These are phyloP conservation scores for Paedocypris micromegethes DNA, from an alignment of 2,797 vertebrate species.

Conservation along the genomic window DNA sequence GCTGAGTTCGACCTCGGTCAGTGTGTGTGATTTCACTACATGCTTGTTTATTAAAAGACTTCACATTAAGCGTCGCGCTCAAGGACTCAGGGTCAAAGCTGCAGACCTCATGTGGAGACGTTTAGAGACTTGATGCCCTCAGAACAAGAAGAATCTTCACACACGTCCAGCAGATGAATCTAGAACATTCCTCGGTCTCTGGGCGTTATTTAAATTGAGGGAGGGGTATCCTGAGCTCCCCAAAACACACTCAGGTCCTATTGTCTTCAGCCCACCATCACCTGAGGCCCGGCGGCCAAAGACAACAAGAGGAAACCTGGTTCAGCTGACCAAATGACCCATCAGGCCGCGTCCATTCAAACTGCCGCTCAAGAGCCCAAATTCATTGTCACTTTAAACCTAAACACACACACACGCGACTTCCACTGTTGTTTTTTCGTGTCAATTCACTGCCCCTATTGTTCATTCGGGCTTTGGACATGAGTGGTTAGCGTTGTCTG, in stretches of 20 bases:
- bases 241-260: slow-evolving; percentile 6
- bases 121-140: too few species aligned
- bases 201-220: slow-evolving; percentile 21
- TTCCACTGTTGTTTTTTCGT: too few species aligned
- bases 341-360: not conserved
- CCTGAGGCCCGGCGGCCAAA: slow-evolving; percentile 16
- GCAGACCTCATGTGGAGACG: too few species aligned
- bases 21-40: too few species aligned
- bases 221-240: slow-evolving; percentile 36
- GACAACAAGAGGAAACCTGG: slow-evolving; percentile 24
- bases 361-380: not conserved
- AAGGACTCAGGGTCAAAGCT: too few species aligned
- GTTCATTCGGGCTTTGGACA: too few species aligned
- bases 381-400: not conserved
- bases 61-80: too few species aligned
- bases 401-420: too few species aligned
- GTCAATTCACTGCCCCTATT: too few species aligned
- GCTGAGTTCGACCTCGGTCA: too few species aligned
- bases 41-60: too few species aligned
- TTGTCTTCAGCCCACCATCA: slow-evolving; percentile 23
- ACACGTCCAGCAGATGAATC: not conserved
- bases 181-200: not conserved
- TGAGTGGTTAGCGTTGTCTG: too few species aligned
- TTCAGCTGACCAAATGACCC: not conserved
- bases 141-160: not conserved